Conservation (phyloP, 2,113 vertebrate genomes). For the Drymodes brunneopygia region DNA sequence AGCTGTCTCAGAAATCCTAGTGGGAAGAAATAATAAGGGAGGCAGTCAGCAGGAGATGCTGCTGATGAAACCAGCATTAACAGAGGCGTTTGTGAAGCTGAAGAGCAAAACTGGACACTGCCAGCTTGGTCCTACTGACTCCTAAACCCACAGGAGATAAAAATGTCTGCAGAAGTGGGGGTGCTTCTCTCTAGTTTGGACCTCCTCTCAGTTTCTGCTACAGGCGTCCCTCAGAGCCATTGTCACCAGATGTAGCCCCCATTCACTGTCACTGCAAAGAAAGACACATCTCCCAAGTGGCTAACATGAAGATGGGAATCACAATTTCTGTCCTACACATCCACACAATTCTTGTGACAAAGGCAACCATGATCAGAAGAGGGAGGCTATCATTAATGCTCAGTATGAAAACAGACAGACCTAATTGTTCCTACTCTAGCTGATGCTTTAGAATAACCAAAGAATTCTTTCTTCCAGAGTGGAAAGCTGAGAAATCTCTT, state of each 20-base stretch:
- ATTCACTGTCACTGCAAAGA: rapidly evolving
- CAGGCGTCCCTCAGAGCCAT: background rate
- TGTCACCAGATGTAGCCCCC: background rate
- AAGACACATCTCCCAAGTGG: background rate
- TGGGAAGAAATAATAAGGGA: background rate
- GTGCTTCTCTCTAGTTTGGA: background rate
- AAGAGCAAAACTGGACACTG: background rate
- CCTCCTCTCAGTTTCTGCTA: background rate
- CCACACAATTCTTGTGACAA: background rate
- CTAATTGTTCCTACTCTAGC: background rate
- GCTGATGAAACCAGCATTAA: background rate
- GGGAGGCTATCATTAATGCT: background rate
- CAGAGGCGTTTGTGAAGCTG: background rate
- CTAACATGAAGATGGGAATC: background rate
- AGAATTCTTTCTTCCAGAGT: background rate
- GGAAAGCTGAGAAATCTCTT: background rate
- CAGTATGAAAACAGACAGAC: background rate
- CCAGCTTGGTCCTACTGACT: background rate
- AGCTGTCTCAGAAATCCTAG: background rate
- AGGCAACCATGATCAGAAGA: background rate
- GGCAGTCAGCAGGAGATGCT: background rate
- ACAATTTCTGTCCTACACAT: background rate
- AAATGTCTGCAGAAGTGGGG: background rate
- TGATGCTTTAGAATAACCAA: background rate
- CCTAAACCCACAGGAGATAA: background rate